Percentiles rank a stretch among this genome's conserved stretches.
These are phyloP conservation scores for Drosophila rellima DNA, from an alignment of 2,888 invertebrate species.

Conservation along the genomic window DNA sequence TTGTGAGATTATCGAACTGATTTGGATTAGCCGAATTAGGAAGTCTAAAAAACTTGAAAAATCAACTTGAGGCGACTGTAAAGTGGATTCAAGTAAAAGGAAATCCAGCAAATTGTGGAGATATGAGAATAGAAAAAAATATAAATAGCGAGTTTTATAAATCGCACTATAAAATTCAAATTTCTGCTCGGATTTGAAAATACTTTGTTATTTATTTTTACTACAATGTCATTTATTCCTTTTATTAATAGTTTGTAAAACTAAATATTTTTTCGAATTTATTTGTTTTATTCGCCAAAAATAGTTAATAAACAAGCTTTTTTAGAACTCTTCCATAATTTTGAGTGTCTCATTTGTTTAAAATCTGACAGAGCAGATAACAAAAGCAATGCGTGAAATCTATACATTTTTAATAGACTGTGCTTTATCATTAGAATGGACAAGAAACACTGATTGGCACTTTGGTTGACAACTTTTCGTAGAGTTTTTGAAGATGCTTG, in stretches of 20 bases:
- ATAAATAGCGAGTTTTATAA: background rate
- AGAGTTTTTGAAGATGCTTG: constrained; percentile 17
- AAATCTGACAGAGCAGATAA: background rate
- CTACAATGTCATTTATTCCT: too few relatives aligned
- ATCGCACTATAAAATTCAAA: too few relatives aligned
- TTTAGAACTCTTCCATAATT: background rate
- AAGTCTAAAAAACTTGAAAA: constrained; percentile 29
- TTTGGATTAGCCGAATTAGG: constrained; percentile 30
- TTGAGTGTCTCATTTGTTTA: background rate
- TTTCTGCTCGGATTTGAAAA: too few relatives aligned
- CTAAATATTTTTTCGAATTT: too few relatives aligned
- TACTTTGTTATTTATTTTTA: too few relatives aligned
- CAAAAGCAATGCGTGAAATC: constrained; percentile 11
- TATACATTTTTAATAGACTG: constrained; percentile 31
- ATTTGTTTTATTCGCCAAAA: too few relatives aligned
- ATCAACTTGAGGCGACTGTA: constrained; percentile 24
- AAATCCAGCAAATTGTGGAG: constrained; percentile 1
- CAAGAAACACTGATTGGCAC: constrained; percentile 50
- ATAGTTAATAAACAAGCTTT: too few relatives aligned
- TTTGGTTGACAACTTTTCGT: constrained; percentile 30
- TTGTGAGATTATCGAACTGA: constrained; percentile 42
- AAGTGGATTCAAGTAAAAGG: constrained; percentile 2
- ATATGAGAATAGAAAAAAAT: background rate
- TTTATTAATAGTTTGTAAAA: too few relatives aligned
- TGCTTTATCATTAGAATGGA: constrained; percentile 40